phyloP scores from a whole-genome alignment of 2,888 invertebrate species.

The Marronus borbonicus region DNA sequence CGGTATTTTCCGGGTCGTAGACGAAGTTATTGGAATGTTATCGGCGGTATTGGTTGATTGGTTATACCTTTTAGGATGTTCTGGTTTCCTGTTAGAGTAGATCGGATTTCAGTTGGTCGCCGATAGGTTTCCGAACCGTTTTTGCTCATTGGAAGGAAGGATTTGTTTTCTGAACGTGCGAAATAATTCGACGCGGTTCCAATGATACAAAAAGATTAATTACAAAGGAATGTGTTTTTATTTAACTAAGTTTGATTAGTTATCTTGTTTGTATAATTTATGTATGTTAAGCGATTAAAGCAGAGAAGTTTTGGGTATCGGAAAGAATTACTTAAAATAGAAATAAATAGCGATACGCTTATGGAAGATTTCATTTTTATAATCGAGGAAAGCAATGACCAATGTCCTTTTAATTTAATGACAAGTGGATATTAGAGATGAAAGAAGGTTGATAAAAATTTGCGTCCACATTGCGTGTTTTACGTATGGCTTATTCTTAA shows the following conservation, averaged over 20 bases:
- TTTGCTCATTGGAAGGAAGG: neutral
- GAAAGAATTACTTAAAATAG: too few relatives aligned
- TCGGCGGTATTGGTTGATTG: conserved; percentile 53
- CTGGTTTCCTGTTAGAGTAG: conserved; percentile 53
- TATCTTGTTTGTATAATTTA: too few relatives aligned
- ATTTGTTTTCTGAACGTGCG: neutral
- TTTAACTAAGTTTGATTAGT: too few relatives aligned
- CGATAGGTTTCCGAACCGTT: conserved; percentile 52
- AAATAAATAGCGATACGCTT: too few relatives aligned
- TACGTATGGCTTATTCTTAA: too few relatives aligned
- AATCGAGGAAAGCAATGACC: neutral
- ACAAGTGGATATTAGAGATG: neutral
- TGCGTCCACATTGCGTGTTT: too few relatives aligned
- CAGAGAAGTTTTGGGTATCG: too few relatives aligned
- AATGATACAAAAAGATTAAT: neutral
- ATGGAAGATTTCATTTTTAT: neutral
- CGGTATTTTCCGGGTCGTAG: neutral
- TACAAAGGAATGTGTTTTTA: too few relatives aligned
- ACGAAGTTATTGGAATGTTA: conserved; percentile 38
- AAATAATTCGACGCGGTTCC: neutral
- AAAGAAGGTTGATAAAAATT: neutral
- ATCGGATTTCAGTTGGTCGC: conserved; percentile 54
- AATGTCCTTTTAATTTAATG: neutral
- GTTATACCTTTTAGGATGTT: conserved; percentile 46
- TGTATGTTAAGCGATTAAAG: too few relatives aligned